Evolutionary conservation across 2,797 vertebrate species (phyloP).

Genomic region (Hydrolagus colliei): DNA sequence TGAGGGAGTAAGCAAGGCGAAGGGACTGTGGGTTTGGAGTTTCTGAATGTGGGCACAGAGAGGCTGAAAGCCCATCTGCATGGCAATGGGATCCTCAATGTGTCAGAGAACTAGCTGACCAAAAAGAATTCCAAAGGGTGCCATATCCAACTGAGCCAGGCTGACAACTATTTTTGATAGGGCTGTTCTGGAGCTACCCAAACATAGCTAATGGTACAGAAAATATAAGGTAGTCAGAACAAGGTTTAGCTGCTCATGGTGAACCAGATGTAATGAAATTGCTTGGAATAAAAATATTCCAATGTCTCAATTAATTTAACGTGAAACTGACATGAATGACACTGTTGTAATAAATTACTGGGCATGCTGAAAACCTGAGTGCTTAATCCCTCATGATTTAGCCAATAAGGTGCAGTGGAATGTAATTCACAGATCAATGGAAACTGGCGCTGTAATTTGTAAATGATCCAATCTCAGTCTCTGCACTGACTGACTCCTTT

Average conservation of each 20-base stretch:
- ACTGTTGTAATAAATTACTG: neutral
- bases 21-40: no score
- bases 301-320: neutral
- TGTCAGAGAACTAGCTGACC: no score
- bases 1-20: no score
- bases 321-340: neutral
- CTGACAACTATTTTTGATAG: no score
- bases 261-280: neutral
- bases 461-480: neutral
- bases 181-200: neutral
- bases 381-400: neutral
- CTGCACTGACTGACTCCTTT: neutral
- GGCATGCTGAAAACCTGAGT: neutral
- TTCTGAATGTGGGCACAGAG: no score
- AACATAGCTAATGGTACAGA: neutral
- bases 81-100: no score
- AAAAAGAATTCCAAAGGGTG: no score
- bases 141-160: no score
- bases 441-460: neutral
- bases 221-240: neutral
- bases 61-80: no score
- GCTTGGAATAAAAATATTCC: neutral
- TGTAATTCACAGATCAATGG: neutral
- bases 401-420: neutral
- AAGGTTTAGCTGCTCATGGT: neutral